Percentiles rank a stretch among this genome's conserved stretches.
Evolutionary conservation across 2,797 vertebrate genomes (phyloP).

Genomic region (Todus mexicanus): DNA sequence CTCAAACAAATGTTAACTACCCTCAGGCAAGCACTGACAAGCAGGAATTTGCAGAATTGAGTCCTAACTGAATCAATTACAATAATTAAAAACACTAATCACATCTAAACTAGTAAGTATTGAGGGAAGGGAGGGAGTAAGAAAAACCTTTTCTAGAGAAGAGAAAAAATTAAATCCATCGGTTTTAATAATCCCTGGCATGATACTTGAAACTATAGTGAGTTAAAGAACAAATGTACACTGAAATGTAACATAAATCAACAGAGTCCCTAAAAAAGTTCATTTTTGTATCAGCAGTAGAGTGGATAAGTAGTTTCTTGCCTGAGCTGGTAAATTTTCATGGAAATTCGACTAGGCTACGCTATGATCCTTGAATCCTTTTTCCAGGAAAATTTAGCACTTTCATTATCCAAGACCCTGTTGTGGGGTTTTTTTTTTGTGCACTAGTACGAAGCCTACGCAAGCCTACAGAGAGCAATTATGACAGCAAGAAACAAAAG

Average conservation of each 20-base stretch:
- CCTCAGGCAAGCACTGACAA: not conserved
- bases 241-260: not conserved
- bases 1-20: not conserved
- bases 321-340: not conserved
- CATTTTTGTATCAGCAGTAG: not conserved
- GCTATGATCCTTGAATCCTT: not conserved
- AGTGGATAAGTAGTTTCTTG: not conserved
- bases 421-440: not conserved
- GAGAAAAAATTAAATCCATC: not conserved
- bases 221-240: not conserved
- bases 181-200: not conserved
- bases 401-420: constrained; percentile 2
- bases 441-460: constrained; percentile 40
- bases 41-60: not conserved
- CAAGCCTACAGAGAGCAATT: constrained; percentile 54
- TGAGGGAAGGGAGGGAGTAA: not conserved
- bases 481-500: constrained; percentile 62
- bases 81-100: not conserved
- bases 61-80: not conserved
- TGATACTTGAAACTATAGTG: not conserved
- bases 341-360: not conserved
- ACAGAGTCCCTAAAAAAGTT: not conserved
- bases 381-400: not conserved
- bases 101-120: not conserved
- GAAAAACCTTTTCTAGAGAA: not conserved